phyloP scores from a whole-genome alignment of 2,888 invertebrate genomes.

The Cephalotes varians region DNA sequence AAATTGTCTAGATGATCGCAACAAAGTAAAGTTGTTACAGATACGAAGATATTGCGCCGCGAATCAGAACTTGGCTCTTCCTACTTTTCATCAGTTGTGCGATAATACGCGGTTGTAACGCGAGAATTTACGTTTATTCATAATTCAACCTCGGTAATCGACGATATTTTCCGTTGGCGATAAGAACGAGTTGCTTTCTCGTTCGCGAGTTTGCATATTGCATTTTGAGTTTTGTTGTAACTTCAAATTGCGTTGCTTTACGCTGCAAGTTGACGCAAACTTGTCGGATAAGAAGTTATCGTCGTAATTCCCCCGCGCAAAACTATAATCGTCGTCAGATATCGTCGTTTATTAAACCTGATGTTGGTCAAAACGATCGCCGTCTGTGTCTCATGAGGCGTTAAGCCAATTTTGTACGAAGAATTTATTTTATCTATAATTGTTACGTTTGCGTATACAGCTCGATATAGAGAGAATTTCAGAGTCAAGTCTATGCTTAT shows the following conservation, averaged over 20 bases:
- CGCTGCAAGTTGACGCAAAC: slow-evolving; percentile 16
- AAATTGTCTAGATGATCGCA: background rate
- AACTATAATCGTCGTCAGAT: slow-evolving; percentile 24
- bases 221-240: slow-evolving; percentile 34
- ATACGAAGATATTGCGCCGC: background rate
- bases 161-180: slow-evolving; percentile 2
- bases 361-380: slow-evolving; percentile 35
- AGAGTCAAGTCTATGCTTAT: background rate
- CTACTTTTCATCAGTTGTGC: background rate
- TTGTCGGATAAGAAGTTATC: slow-evolving; percentile 47
- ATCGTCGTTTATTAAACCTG: slow-evolving; percentile 29
- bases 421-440: background rate
- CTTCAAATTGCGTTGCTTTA: slow-evolving; percentile 37
- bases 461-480: background rate
- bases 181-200: slow-evolving; percentile 10
- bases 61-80: background rate
- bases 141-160: slow-evolving; percentile 4
- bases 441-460: background rate
- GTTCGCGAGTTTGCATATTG: slow-evolving; percentile 26
- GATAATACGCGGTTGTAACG: slow-evolving; percentile 1
- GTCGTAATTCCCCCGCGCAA: slow-evolving; percentile 15
- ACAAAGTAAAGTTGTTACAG: background rate
- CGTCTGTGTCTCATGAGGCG: background rate
- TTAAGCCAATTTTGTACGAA: background rate
- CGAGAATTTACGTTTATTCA: background rate